Evolutionary conservation across 37 sponge, comb jelly and placozoan species (phyloP).

Genomic region (Theonella swinhoei): DNA sequence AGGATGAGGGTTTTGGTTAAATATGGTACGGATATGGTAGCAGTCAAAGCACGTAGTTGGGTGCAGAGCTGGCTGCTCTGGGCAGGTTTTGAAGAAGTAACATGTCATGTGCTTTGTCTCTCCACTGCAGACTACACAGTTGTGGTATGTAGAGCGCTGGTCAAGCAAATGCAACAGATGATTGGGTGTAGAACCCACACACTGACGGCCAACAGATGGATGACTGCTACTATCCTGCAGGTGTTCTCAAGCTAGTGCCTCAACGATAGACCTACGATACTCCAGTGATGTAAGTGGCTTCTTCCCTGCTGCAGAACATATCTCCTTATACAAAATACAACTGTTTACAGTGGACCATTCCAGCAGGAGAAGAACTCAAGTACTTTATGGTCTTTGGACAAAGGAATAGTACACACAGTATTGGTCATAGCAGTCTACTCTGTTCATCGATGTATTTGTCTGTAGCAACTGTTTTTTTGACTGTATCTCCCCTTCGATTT

Average conservation of each 20-base stretch:
- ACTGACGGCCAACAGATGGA: neutral
- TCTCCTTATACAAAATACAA: neutral
- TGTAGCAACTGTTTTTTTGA: neutral
- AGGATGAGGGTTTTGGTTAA: too few species aligned
- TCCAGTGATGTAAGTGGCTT: neutral
- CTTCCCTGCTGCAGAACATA: neutral
- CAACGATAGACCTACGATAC: neutral
- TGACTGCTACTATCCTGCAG: neutral
- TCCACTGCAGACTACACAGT: slow-evolving; percentile 4
- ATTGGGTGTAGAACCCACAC: neutral
- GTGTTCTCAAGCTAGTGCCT: neutral
- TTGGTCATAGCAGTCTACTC: slow-evolving; percentile 7
- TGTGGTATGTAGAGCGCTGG: neutral
- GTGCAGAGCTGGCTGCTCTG: neutral
- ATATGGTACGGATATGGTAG: too few species aligned
- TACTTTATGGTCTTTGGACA: neutral
- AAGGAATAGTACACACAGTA: neutral
- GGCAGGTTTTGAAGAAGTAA: neutral
- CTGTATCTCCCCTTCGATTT: neutral
- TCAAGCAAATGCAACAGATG: neutral
- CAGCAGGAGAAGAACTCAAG: neutral
- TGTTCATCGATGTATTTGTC: slow-evolving; percentile 12
- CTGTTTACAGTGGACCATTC: neutral
- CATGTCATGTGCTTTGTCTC: neutral
- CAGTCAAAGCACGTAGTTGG: neutral